Evolutionary conservation across 2,113 vertebrate species (phyloP).

Genomic region (Tachycineta bicolor): DNA sequence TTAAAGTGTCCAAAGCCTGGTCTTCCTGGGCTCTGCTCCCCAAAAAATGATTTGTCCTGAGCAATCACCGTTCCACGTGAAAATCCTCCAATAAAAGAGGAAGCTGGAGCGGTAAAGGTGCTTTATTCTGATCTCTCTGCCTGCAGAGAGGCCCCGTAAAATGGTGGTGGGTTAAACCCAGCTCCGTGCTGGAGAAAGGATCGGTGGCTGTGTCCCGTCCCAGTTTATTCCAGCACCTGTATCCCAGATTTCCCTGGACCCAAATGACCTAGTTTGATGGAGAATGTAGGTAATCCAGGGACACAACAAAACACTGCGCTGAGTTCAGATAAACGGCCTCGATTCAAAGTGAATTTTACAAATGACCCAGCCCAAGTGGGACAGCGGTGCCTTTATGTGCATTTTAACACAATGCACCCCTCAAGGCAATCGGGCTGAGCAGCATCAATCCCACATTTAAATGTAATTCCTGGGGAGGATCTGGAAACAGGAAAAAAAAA

Average conservation of each 20-base stretch:
- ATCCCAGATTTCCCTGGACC: background rate
- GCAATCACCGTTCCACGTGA: background rate
- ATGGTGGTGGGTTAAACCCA: background rate
- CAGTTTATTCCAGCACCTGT: background rate
- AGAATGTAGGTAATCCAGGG: constrained; percentile 6
- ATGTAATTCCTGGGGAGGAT: constrained; percentile 55
- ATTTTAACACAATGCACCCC: background rate
- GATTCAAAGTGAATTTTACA: constrained; percentile 30
- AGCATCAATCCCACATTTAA: constrained; percentile 41
- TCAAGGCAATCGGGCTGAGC: background rate
- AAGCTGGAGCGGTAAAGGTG: background rate
- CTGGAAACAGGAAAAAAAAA: background rate
- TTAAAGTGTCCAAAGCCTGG: rapidly evolving
- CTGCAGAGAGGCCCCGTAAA: background rate
- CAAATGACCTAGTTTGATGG: background rate
- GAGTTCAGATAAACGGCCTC: constrained; percentile 25
- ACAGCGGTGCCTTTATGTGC: background rate
- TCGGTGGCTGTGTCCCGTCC: rapidly evolving
- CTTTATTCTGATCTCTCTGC: background rate
- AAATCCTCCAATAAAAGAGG: background rate
- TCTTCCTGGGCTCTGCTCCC: background rate
- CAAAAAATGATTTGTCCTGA: background rate
- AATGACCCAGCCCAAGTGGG: constrained; percentile 37
- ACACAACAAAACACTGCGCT: background rate
- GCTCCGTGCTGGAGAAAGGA: rapidly evolving